Conservation (phyloP, 2,888 invertebrate species). For the Sympetrum striolatum region DNA sequence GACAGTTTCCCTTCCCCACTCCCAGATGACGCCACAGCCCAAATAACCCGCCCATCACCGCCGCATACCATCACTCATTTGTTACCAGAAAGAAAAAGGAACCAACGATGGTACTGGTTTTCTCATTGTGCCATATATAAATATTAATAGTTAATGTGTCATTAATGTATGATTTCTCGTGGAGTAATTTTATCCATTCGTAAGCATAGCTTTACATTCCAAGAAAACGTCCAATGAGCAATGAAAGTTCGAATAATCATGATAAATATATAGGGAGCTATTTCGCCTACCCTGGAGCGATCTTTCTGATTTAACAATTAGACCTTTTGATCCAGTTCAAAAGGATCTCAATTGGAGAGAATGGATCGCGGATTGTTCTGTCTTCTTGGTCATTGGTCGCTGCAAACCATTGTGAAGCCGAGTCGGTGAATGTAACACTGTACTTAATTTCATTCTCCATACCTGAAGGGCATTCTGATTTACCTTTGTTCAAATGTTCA, state of each 20-base stretch:
- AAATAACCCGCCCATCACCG: neutral
- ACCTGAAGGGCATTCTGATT: slow-evolving; percentile 10
- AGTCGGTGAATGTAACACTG: neutral
- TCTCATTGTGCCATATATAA: slow-evolving; percentile 17
- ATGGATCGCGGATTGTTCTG: neutral
- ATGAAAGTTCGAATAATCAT: neutral
- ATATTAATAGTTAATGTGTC: neutral
- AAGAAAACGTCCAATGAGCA: neutral
- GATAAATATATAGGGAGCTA: neutral
- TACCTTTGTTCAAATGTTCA: neutral
- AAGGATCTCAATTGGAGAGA: slow-evolving; percentile 1
- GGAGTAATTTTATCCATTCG: neutral
- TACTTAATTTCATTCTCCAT: slow-evolving; percentile 15
- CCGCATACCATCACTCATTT: slow-evolving; percentile 24
- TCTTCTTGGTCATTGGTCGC: neutral
- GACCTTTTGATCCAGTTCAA: neutral
- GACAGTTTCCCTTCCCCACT: neutral
- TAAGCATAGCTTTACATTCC: neutral
- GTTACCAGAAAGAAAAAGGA: slow-evolving; percentile 15
- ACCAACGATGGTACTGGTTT: slow-evolving; percentile 35
- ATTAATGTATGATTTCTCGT: neutral
- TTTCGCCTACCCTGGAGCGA: neutral
- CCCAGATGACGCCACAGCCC: neutral
- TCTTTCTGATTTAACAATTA: neutral
- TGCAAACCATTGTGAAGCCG: neutral